Base-by-base conservation (phyloP, 2,113 vertebrate species). In the Isichthys henryi region DNA sequence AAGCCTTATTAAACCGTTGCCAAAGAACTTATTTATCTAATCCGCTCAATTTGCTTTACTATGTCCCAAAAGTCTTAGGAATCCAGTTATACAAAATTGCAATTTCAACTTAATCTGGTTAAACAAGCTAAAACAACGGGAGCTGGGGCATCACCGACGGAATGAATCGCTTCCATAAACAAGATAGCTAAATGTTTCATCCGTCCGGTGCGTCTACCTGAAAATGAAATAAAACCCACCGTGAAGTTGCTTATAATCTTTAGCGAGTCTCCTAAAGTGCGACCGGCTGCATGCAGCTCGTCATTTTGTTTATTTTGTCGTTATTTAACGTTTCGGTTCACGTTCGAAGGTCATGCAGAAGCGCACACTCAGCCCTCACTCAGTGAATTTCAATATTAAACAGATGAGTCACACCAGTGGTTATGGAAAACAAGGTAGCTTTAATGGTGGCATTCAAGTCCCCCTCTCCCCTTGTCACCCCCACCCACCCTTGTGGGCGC, bases 41-140 rank as follows among this genome's bases (percentile, higher is more conserved):
- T 48, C 83, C 27, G 83, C 46, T 50, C 83, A 49, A 27, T 48
- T 86, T 86, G 48, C 43, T 48, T 86, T 86, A 27, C 83, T 49
- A 86, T 49, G 83, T 86, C 83, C 48, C 83, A n/a, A 86, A 86
- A 86, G 48, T 80, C 83, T 17, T 86, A 86, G n/a, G 45, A 86
- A 86, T 86, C 45, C 45, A 49, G 83, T 49, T 86, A 86, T 50
- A 86, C 45, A 86, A 86, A 86, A 86, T 50, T 86, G 83, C 83
- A 86, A 86, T 86, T 49, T 86, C 45, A 50, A 49, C 83, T 49
- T 48, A 85, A 50, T 50, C 83, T 27, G 45, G 23, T 86, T 50
- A 49, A 50, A 48, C 83, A 86, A 86, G 45, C 83, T 86, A 48
- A 48, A 49, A 27, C 45, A 86, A 86, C 23, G 45, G 5, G 83